Conservation (phyloP, 2,888 invertebrate species). For the Tineola bisselliella region DNA sequence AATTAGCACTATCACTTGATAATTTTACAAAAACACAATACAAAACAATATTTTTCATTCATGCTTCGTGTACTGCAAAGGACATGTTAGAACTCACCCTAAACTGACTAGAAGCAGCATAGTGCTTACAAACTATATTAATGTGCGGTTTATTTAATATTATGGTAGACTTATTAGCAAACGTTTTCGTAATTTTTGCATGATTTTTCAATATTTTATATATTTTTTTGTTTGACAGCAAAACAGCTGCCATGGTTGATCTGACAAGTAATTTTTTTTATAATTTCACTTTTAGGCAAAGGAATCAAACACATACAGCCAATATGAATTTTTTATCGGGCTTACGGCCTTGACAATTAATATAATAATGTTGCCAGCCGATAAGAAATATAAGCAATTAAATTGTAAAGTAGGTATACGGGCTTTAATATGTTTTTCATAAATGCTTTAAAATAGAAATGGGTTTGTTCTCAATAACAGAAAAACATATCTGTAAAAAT, state of each 20-base stretch:
- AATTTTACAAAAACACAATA: slow-evolving; percentile 14
- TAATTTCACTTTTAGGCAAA: too few species aligned
- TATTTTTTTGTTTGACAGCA: slow-evolving; percentile 49
- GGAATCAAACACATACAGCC: too few species aligned
- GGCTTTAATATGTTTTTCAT: too few species aligned
- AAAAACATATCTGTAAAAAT: too few species aligned
- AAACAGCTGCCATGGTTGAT: slow-evolving; percentile 45
- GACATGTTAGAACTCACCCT: slow-evolving; percentile 31
- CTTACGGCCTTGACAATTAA: too few species aligned
- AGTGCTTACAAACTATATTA: slow-evolving; percentile 41
- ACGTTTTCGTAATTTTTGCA: slow-evolving; percentile 37
- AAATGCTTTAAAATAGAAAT: too few species aligned
- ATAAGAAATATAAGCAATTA: too few species aligned
- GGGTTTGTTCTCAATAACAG: background rate
- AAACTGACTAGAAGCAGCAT: slow-evolving; percentile 39
- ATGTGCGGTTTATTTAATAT: slow-evolving; percentile 42
- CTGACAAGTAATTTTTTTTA: background rate
- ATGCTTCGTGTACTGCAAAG: background rate
- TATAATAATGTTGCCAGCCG: too few species aligned
- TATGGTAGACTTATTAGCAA: slow-evolving; percentile 28
- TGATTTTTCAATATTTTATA: slow-evolving; percentile 46
- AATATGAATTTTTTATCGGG: too few species aligned
- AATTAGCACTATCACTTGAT: slow-evolving; percentile 16
- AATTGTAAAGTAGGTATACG: too few species aligned
- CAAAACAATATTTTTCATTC: background rate